Percentiles rank a stretch among this genome's conserved stretches.
Evolutionary conservation across 2,113 vertebrate genomes (phyloP).

Genomic region (Sialia sialis): DNA sequence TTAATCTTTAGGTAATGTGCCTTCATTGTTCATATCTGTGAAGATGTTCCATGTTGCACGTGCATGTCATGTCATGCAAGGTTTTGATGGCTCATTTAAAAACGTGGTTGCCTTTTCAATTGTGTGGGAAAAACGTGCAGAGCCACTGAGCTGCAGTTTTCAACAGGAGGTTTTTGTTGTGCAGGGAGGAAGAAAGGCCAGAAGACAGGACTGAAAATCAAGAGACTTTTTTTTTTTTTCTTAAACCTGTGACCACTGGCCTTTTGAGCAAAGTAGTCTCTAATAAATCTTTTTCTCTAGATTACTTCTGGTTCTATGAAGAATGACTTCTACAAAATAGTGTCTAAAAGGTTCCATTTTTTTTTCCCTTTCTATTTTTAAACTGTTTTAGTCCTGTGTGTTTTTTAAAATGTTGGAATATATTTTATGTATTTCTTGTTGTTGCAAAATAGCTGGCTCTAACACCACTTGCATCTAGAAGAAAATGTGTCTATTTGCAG

Average conservation of each 20-base stretch:
- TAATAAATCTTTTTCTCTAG: not conserved
- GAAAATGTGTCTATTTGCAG: conserved; percentile 54
- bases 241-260: not conserved
- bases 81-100: not conserved
- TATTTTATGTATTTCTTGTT: conserved; percentile 1
- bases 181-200: not conserved
- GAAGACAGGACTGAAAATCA: not conserved
- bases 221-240: not conserved
- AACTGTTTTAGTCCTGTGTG: not conserved
- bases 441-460: conserved; percentile 40
- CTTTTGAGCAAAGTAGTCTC: conserved; percentile 1
- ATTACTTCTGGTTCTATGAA: not conserved
- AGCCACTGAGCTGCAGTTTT: not conserved
- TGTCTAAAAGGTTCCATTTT: not conserved
- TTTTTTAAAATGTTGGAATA: conserved; percentile 9
- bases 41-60: not conserved
- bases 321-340: not conserved
- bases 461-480: conserved; percentile 45
- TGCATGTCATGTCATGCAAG: not conserved
- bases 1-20: not conserved
- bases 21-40: not conserved
- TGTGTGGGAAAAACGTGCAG: not conserved
- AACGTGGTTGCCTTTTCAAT: not conserved
- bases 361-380: not conserved
- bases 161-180: not conserved